These are phyloP conservation scores for Antheraea pernyi DNA, from an alignment of 1,140 invertebrate species.

Conservation along the genomic window DNA sequence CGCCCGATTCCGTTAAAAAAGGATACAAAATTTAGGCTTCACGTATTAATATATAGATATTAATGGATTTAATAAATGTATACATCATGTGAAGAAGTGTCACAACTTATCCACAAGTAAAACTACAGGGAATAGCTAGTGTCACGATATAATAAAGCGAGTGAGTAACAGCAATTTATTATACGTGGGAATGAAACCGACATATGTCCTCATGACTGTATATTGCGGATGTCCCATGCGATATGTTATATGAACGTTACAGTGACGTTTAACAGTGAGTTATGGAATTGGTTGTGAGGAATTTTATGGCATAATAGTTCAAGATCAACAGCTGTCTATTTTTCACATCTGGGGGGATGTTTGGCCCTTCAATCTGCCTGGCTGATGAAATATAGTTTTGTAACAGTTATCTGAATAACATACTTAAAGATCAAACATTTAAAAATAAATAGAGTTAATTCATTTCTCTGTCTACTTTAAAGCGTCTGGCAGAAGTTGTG, in stretches of 20 bases:
- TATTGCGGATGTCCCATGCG: background rate
- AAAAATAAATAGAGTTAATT: no score
- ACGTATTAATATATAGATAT: no score
- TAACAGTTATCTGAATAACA: no score
- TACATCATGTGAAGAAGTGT: background rate
- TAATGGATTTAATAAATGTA: background rate
- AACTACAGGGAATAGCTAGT: background rate
- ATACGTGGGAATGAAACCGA: background rate
- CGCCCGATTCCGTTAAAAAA: no score
- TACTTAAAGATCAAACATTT: no score
- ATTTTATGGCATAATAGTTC: constrained; percentile 9
- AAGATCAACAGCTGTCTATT: no score
- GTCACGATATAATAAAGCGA: background rate
- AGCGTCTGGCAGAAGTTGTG: no score
- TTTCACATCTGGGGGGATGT: no score
- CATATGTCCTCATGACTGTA: constrained; percentile 1
- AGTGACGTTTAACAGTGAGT: background rate
- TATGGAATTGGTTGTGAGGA: constrained; percentile 4
- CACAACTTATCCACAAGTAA: background rate
- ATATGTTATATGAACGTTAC: background rate
- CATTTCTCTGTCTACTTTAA: no score
- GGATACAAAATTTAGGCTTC: no score
- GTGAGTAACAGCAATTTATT: background rate
- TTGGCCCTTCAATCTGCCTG: no score
- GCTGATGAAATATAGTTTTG: no score